Evolutionary conservation across 1,140 invertebrate genomes (phyloP).

Genomic region (Amphibalanus amphitrite): DNA sequence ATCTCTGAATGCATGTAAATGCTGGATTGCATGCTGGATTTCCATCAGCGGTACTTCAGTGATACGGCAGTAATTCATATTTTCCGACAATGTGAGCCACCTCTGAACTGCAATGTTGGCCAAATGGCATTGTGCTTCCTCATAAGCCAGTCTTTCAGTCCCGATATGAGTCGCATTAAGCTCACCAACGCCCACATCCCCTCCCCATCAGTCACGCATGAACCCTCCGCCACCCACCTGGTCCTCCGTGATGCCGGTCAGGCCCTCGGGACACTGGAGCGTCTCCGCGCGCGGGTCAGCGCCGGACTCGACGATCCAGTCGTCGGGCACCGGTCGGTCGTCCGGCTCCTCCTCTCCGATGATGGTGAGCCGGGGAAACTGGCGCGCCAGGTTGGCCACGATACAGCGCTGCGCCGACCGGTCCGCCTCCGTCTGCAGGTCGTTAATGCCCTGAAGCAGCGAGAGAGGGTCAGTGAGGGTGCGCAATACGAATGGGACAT

Average conservation of each 20-base stretch:
- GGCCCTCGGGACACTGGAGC: not conserved
- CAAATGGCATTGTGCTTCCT: too few species aligned
- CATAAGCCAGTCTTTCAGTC: too few species aligned
- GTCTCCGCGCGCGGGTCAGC: not conserved
- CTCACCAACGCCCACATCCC: too few species aligned
- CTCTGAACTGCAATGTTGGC: too few species aligned
- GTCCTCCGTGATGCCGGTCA: not conserved
- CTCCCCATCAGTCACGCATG: too few species aligned
- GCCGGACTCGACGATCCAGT: not conserved
- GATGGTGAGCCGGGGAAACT: slow-evolving; percentile 70
- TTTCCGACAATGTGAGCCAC: too few species aligned
- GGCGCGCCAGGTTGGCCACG: slow-evolving; percentile 56
- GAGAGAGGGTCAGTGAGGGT: too few species aligned
- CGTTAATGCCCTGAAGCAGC: slow-evolving; percentile 55
- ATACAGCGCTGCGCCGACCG: slow-evolving; percentile 84
- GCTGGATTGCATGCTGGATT: too few species aligned
- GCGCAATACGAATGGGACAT: not conserved
- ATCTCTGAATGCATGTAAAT: too few species aligned
- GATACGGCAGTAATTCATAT: too few species aligned
- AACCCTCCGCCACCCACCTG: not conserved
- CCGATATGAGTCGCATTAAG: too few species aligned
- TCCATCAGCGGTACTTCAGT: too few species aligned
- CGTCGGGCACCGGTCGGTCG: not conserved
- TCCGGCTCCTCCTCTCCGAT: slow-evolving; percentile 74
- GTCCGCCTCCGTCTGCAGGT: slow-evolving; percentile 95